A percentile compares a stretch with the other conserved stretches of the same genome.
phyloP scores from a whole-genome alignment of 2,113 vertebrate species.

The Oenanthe oenanthe region DNA sequence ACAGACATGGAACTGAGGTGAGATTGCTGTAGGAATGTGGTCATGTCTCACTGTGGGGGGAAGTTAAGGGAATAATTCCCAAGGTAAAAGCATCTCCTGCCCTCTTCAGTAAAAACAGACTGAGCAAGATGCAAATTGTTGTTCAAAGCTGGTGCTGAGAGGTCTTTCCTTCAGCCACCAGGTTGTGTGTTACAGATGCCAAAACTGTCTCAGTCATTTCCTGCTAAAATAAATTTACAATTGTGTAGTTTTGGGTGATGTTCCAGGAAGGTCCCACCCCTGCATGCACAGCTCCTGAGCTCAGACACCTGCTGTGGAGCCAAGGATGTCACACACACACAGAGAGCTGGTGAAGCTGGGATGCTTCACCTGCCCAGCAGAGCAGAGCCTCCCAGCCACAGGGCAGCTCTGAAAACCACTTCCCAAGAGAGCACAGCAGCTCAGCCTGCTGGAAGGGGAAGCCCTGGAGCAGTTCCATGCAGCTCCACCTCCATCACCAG shows the following conservation, averaged over 20 bases:
- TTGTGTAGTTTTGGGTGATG: not conserved
- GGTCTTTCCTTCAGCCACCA: no score
- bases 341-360: no score
- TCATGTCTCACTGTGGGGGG: not conserved
- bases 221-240: no score
- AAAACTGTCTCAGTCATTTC: no score
- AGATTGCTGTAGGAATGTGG: not conserved
- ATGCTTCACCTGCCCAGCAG: not conserved
- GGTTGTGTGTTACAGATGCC: no score
- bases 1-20: not conserved
- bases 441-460: not conserved
- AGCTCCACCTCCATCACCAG: conserved; percentile 62
- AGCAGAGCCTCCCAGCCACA: not conserved
- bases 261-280: not conserved
- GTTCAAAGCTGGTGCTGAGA: no score
- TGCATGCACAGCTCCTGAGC: accelerated
- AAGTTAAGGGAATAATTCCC: not conserved
- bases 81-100: no score
- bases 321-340: not conserved
- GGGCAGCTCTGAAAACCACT: not conserved
- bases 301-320: no score
- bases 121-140: no score
- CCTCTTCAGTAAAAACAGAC: no score
- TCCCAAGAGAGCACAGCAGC: not conserved
- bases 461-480: not conserved